phyloP scores from a whole-genome alignment of 2,113 vertebrate genomes.

The Artemisiospiza belli region DNA sequence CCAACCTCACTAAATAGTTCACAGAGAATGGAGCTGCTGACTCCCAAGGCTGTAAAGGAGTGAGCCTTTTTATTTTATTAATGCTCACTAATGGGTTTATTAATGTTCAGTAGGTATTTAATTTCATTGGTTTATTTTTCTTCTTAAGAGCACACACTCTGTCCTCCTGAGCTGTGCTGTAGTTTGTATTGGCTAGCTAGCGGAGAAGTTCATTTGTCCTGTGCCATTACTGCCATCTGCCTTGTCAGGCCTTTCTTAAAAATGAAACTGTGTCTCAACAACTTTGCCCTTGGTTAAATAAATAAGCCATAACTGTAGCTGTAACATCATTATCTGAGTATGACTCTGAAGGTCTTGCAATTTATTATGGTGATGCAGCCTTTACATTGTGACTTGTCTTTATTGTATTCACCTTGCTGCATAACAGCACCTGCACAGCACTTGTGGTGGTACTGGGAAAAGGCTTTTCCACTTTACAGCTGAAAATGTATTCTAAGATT shows the following conservation, averaged over 20 bases:
- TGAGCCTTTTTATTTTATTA: constrained; percentile 26
- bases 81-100: constrained; percentile 55
- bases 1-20: neutral
- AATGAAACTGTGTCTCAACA: constrained; percentile 41
- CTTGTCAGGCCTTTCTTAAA: constrained; percentile 38
- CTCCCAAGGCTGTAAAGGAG: neutral
- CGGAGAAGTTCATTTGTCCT: neutral
- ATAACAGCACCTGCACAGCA: neutral
- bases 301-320: constrained; percentile 49
- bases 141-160: neutral
- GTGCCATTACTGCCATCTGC: constrained; percentile 12
- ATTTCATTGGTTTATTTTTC: constrained; percentile 23
- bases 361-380: constrained; percentile 37
- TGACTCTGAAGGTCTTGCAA: constrained; percentile 28
- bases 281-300: constrained; percentile 59
- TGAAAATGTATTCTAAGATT: neutral
- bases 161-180: neutral
- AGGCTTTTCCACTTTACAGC: neutral
- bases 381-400: constrained; percentile 21
- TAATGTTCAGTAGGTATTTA: constrained; percentile 34
- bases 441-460: neutral
- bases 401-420: constrained; percentile 51
- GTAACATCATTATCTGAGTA: constrained; percentile 44
- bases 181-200: neutral
- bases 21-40: neutral